Evolutionary conservation across 1,140 invertebrate species (phyloP), one percentile per base, ranked within the genome.

Genomic region (Bombus pascuorum): DNA sequence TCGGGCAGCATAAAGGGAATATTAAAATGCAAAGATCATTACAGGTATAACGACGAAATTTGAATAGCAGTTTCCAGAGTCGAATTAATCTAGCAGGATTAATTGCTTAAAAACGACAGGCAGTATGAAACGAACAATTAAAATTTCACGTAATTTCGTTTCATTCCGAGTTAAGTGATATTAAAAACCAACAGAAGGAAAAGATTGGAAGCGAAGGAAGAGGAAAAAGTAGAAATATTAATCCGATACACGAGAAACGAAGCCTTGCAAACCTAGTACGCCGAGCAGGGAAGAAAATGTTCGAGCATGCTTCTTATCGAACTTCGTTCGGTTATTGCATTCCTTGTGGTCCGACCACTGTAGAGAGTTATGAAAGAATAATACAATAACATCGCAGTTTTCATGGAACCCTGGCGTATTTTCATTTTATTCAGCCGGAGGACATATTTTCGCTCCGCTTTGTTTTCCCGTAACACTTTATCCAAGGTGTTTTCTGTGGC

Each of bases 321-420:
- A 80, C 76, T 34, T 22, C 66, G 66, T 83, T 76, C 62, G 83
- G n/a, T 85, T 85, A 80, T 80, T 85, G 76, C 76, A 47, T 79
- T 71, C 32, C 53, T 39, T 3, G 34, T 57, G 47, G 68, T 8
- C 65, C 18, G 34, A 37, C 53, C 25, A 59, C 59, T 65, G 34
- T 32, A 37, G n/a, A 34, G 53, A 79, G 53, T 85, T 80, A 85
- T 85, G 76, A 85, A 85, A 85, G 76, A 85, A 79, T 72, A 85
- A 80, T 57, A 85, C 83, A 85, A 83, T 80, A 85, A 85, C 79
- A 72, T 28, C 25, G 25, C 5, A 47, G 68, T 70, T 62, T 39
- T 72, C n/a, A 13, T 42, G 8, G 32, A 25, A 22, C 32, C 53
- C 42, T 6, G 15, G 28, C 44, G 32, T 47, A 70, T 70, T 72